phyloP scores from a whole-genome alignment of 2,797 vertebrate genomes.

The Holocentrus rufus region DNA sequence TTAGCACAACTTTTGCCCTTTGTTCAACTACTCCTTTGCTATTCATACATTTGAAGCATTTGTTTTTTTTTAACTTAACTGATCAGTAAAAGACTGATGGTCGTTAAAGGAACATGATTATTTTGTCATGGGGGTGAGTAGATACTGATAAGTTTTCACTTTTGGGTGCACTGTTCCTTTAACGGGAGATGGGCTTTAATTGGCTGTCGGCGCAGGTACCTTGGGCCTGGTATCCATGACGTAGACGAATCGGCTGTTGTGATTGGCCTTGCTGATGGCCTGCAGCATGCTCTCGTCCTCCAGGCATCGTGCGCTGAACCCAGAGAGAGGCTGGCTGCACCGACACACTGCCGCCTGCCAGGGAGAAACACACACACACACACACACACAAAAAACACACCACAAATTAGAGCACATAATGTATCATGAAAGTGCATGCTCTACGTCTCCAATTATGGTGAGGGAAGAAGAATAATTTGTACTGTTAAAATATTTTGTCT shows the following conservation, averaged over 20 bases:
- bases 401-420: too few species aligned
- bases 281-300: constrained; percentile 97
- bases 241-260: constrained; percentile 91
- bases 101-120: too few species aligned
- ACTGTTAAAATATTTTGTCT: too few species aligned
- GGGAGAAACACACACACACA: constrained; percentile 9
- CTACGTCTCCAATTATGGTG: too few species aligned
- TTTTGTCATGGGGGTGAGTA: too few species aligned
- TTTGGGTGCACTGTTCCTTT: too few species aligned
- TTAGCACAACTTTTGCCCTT: not conserved
- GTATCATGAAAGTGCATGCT: too few species aligned
- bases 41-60: not conserved
- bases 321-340: constrained; percentile 95
- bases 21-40: not conserved
- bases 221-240: constrained; percentile 98
- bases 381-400: not conserved
- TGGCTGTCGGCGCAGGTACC: constrained; percentile 72
- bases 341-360: constrained; percentile 93
- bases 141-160: too few species aligned
- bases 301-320: constrained; percentile 93
- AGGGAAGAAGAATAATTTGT: too few species aligned
- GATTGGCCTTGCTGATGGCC: constrained; percentile 94
- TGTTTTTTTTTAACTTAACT: too few species aligned
- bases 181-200: not conserved
- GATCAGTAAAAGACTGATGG: too few species aligned